These are phyloP conservation scores for Tragelaphus scriptus DNA, from an alignment of 2,113 vertebrate species.

Conservation along the genomic window DNA sequence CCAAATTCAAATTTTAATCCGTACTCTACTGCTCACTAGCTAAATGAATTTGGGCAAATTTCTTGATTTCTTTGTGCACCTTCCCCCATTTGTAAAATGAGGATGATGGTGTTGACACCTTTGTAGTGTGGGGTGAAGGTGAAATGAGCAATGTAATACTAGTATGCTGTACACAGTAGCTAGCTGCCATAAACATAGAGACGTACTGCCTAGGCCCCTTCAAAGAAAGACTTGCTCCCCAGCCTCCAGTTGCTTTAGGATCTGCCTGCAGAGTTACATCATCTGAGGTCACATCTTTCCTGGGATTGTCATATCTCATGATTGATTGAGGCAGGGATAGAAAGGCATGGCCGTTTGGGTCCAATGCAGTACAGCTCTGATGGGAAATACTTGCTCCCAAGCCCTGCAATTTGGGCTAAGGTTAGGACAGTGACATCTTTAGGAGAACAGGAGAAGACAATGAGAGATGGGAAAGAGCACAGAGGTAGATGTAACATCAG, in stretches of 20 bases:
- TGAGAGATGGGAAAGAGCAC: background rate
- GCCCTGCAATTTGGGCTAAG: background rate
- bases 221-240: background rate
- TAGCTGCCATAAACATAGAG: background rate
- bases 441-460: background rate
- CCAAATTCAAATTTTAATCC: background rate
- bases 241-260: background rate
- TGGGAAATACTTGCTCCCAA: background rate
- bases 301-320: rapidly evolving
- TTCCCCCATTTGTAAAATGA: background rate
- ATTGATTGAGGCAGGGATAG: background rate
- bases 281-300: background rate
- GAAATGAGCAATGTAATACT: background rate
- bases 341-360: background rate
- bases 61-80: background rate
- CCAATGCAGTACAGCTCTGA: no score
- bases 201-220: background rate
- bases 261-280: background rate
- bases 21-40: background rate
- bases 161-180: background rate
- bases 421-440: background rate
- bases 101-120: background rate
- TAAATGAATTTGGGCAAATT: background rate
- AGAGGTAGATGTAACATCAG: background rate
- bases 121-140: no score